Base-by-base conservation (phyloP, 2,797 vertebrate species). In the Halcyon badia region DNA sequence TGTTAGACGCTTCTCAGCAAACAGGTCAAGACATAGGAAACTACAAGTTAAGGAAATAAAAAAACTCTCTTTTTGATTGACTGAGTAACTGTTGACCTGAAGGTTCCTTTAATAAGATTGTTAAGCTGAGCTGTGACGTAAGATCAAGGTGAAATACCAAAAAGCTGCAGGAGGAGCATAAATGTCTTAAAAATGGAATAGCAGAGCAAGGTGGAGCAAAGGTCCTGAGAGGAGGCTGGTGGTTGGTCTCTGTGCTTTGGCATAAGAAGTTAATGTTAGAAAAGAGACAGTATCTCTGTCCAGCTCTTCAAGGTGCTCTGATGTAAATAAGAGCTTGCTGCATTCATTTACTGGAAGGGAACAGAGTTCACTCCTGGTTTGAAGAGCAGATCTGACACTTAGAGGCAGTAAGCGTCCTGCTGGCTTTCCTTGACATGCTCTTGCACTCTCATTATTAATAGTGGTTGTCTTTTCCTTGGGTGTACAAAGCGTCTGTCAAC, bases 291-390 rank as follows among this genome's bases (percentile, higher is more conserved):
- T 97, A 87, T 90, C 96, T 96, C 92, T 97, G 96, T 96, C 96
- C 97, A 3, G 22, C 6, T 69, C 69, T 68, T 79, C 81, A 89
- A 71, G 97, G 96, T 94, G 65, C 57, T 91, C 46, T 78, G 12
- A 3, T 83, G 84, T 97, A 98, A 98, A 97, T 97, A 91, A 90
- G 96, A 82, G 92, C 93, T 93, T 94, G 85, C 97, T 98, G 97
- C 96, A 94, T 98, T 98, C 97, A 92, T 98, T 98, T 97, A 90
- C 97, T 94, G 79, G 97, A 90, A 97, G 70, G 11, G 42, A 79
- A 14, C 14, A 22, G 60, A 98, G 98, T 94, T 90, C 65, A 88
- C 91, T 92, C 95, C 95, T 95, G 35, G 41, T 54, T 98, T 98
- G 98, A 97, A 98, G 97, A 98, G 97, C 91, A 83, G 22, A 54